These are phyloP conservation scores for Hydrolagus affinis DNA, from an alignment of 2,113 vertebrate species.

Conservation along the genomic window DNA sequence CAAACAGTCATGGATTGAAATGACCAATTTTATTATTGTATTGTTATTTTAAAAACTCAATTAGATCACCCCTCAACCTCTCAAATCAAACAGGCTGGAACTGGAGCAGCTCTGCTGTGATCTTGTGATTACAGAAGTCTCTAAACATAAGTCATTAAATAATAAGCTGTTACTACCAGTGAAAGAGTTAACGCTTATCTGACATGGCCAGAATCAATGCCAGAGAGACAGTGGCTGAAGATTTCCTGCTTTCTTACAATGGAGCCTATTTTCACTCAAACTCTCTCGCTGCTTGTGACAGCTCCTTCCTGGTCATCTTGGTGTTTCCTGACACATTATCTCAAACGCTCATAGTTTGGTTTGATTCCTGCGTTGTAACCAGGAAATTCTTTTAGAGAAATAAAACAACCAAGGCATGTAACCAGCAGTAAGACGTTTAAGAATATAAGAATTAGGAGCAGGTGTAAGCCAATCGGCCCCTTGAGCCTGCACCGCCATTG, in stretches of 20 bases:
- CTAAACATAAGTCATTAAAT: too few species aligned
- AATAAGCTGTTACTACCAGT: constrained; percentile 33
- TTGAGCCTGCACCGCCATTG: too few species aligned
- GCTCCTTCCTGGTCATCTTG: constrained; percentile 82
- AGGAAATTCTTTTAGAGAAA: not conserved
- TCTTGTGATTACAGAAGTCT: too few species aligned
- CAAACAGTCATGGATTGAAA: too few species aligned
- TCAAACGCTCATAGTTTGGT: constrained; percentile 31
- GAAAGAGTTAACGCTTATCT: constrained; percentile 89
- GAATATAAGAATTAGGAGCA: too few species aligned
- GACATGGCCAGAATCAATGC: constrained; percentile 83
- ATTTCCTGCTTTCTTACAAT: constrained; percentile 89
- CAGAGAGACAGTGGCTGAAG: constrained; percentile 75
- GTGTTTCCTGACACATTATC: constrained; percentile 69
- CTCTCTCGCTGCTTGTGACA: constrained; percentile 74
- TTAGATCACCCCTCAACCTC: too few species aligned
- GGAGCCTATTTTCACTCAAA: constrained; percentile 86
- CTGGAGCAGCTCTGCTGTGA: too few species aligned
- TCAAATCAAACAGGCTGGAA: not conserved
- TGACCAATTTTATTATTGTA: too few species aligned
- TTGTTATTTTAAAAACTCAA: too few species aligned
- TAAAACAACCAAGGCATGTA: not conserved
- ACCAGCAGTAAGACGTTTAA: too few species aligned
- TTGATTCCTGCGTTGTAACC: not conserved
- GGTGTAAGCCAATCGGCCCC: too few species aligned